These are phyloP conservation scores for Pterocles orientalis DNA, from an alignment of 2,113 vertebrate species.

Conservation along the genomic window DNA sequence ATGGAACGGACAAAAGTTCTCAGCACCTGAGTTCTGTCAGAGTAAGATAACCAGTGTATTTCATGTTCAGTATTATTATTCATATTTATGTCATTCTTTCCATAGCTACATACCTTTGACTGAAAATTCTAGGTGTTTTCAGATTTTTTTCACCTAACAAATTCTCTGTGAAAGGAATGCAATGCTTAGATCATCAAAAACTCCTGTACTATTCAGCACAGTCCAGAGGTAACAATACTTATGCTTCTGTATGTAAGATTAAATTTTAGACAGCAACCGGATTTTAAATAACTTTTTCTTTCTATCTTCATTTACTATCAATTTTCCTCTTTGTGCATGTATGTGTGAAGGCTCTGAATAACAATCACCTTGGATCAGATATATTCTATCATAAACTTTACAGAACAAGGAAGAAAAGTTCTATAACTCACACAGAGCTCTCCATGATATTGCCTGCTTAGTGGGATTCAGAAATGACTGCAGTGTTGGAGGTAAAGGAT, in stretches of 20 bases:
- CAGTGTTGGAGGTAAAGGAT: not conserved
- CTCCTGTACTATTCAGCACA: not conserved
- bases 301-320: not conserved
- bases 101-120: not conserved
- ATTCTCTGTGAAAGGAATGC: not conserved
- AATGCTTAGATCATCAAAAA: not conserved
- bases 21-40: not conserved
- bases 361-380: fast-evolving
- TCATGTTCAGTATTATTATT: not conserved
- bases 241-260: not conserved
- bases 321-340: not conserved
- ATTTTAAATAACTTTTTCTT: not conserved
- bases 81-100: not conserved
- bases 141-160: not conserved
- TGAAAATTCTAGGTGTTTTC: not conserved
- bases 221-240: not conserved
- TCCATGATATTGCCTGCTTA: not conserved
- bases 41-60: not conserved
- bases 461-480: not conserved
- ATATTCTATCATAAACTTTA: not conserved
- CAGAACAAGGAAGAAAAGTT: not conserved
- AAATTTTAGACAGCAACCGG: not conserved
- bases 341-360: not conserved
- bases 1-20: not conserved
- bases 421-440: not conserved